Conservation (phyloP, 2,113 vertebrate genomes). For the Fregetta grallaria region DNA sequence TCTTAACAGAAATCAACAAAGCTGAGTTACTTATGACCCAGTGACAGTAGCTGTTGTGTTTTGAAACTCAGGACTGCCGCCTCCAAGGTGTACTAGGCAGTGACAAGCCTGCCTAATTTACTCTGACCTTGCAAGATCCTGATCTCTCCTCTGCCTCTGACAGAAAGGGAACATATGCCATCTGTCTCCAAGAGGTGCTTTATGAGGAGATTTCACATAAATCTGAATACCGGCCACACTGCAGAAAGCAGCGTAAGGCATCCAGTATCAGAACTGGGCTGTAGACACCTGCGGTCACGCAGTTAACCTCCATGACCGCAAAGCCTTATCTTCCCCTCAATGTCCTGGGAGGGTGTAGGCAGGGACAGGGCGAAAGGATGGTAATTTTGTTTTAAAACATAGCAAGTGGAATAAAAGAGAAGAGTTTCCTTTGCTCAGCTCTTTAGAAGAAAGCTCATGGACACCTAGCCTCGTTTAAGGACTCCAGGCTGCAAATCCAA, state of each 20-base stretch:
- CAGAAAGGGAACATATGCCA: not conserved
- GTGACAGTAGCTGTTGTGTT: not conserved
- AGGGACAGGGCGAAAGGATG: accelerated
- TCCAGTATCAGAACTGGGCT: not conserved
- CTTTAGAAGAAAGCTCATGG: not conserved
- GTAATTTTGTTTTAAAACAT: not conserved
- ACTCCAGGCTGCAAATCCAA: not conserved
- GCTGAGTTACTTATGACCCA: not conserved
- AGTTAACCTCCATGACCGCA: not conserved
- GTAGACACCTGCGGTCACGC: not conserved
- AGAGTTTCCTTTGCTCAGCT: not conserved
- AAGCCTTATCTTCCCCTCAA: not conserved
- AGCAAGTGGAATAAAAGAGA: not conserved
- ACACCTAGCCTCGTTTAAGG: not conserved
- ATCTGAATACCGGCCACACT: not conserved
- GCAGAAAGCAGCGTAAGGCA: not conserved
- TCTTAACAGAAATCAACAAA: not conserved
- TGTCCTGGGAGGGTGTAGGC: accelerated
- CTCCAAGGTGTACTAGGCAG: not conserved
- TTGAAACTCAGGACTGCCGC: not conserved
- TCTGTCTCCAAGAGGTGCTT: not conserved
- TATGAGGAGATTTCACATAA: not conserved
- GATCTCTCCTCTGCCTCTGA: not conserved
- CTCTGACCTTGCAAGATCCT: not conserved
- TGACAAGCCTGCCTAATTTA: not conserved